These are phyloP conservation scores for Parthenolecanium corni DNA, from an alignment of 2,888 invertebrate genomes.

Conservation along the genomic window DNA sequence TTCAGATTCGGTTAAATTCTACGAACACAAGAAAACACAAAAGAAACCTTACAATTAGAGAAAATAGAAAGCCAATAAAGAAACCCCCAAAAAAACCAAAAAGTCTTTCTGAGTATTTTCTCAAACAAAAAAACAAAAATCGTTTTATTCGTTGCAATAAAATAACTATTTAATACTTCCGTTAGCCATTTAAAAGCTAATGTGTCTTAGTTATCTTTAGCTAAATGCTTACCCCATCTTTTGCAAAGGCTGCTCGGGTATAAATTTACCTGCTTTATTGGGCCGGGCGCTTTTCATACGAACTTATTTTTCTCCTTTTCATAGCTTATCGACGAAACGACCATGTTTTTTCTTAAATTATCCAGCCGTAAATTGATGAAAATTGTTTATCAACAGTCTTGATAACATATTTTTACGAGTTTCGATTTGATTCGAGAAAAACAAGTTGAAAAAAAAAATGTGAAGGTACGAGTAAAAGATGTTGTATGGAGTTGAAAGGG, in stretches of 20 bases:
- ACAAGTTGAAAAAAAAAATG: too few species aligned
- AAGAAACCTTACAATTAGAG: too few species aligned
- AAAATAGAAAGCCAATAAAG: too few species aligned
- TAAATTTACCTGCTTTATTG: constrained; percentile 9
- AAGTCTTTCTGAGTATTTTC: too few species aligned
- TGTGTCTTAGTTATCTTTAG: constrained; percentile 19
- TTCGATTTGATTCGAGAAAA: too few species aligned
- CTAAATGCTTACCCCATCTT: constrained; percentile 4
- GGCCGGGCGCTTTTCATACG: background rate
- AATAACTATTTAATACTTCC: constrained; percentile 21
- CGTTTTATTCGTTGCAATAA: constrained; percentile 10
- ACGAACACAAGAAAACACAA: too few species aligned
- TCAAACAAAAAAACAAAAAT: background rate
- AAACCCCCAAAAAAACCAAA: too few species aligned
- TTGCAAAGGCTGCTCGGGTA: background rate
- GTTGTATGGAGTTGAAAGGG: too few species aligned
- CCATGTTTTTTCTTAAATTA: background rate
- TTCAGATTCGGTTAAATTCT: too few species aligned
- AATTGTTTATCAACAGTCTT: too few species aligned
- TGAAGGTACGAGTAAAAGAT: too few species aligned
- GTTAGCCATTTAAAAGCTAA: constrained; percentile 23
- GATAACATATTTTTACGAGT: too few species aligned
- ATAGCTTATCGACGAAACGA: background rate
- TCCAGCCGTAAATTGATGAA: background rate
- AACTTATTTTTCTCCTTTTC: background rate